Base-by-base conservation (phyloP, 2,113 vertebrate species). In the Balaenoptera acutorostrata region DNA sequence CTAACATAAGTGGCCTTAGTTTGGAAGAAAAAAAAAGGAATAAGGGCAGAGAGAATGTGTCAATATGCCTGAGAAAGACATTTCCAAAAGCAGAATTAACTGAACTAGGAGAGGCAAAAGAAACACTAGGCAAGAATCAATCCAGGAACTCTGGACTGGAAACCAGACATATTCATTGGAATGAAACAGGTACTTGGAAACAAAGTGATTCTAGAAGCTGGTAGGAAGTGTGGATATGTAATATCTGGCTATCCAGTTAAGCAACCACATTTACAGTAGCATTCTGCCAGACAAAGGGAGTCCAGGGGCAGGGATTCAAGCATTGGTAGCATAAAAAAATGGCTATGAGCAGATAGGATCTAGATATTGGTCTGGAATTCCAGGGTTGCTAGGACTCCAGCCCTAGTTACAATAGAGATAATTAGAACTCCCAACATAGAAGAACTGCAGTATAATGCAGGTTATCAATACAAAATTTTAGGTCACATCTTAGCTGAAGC, bases 11-110 rank as follows among this genome's bases (percentile, higher is more conserved):
- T 88, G 46, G 8, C 39, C 61, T 93, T 85, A 85, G 14, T 78
- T 55, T 88, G 13, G 18, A 63, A 23, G 21, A 6, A 59, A 17
- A 36, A 84, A 81, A 21, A 71, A 5, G 0, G 8, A 21, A 63
- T 23, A 27, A 31, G 41, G 57, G 81, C 84, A 75, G 8, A 33
- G 3, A 69, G 21, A 23, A 55, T 52, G n/a, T 88, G 17, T 75
- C 25, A 49, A 39, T 61, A 88, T 78, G 6, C 3, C 39, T 41
- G 59, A 90, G 57, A 88, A 97, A 85, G 63, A 46, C 20, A 81
- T 90, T 96, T 90, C 64, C 57, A 74, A 97, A 97, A 71, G 29
- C 12, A 85, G 41, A 81, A 91, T 39, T 84, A 64, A 57, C 64
- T 63, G 23, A 88, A 81, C 8, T 39, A 61, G 77, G 11, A 95